Evolutionary conservation across 1,140 invertebrate genomes (phyloP), one percentile per base, ranked within the genome.

Genomic region (Lerema accius): DNA sequence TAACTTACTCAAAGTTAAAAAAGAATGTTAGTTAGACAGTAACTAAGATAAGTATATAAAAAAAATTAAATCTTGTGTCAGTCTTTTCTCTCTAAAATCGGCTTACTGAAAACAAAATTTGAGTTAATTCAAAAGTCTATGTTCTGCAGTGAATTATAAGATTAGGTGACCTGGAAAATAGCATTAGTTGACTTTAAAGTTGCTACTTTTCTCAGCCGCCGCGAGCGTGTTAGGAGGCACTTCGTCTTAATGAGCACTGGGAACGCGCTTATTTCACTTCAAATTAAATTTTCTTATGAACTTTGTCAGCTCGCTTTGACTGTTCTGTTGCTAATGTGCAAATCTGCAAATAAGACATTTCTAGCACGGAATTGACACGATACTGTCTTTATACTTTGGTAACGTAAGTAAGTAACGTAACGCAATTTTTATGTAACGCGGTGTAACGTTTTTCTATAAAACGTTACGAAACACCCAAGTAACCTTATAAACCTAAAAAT

Each of bases 281-380:
- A 32, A 32, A 32, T 32, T 32, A 32, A 32, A 32, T 32, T 7
- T 32, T 32, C 28, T 9, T 32, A 32, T 32, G 28, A 32, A 32
- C 28, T 32, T 32, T 32, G 28, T 32, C 28, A 32, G 28, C 28
- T 32, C 19, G 2, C 28, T 32, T 32, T 32, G 9, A 9, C 4
- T 32, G 28, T 7, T 32, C 9, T 32, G 4, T 32, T 9, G 28
- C 28, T 32, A 32, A 32, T 32, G 28, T 32, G 28, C 9, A 7
- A 7, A 32, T 32, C 28, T 7, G 9, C 28, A 32, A 51, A 50
- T 23, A 59, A 59, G 56, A 23, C 13, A 17, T 26, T 49, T 13
- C 17, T 26, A 13, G 2, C 46, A 23, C 14, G 23, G 40, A 42
- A 56, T n/a, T n/a, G 13, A 14, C 35, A 15, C 28, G n/a, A n/a